phyloP scores from a whole-genome alignment of 1,140 invertebrate genomes.

The Myzus persicae region DNA sequence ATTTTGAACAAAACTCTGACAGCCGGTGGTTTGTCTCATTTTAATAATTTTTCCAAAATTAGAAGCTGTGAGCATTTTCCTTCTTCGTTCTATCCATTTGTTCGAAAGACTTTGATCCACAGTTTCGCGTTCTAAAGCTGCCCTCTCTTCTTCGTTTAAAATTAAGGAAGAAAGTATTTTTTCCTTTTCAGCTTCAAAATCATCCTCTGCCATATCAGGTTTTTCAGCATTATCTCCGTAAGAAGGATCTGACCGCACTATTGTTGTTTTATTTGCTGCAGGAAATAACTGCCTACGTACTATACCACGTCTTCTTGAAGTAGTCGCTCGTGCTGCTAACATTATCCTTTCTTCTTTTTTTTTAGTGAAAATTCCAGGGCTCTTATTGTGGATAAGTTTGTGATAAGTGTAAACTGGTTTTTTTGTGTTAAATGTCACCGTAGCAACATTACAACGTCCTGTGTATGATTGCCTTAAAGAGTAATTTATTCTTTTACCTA shows the following conservation, averaged over 20 bases:
- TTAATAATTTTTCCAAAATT: slow-evolving; percentile 5
- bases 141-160: neutral
- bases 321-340: neutral
- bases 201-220: too few relatives aligned
- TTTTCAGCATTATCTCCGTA: neutral
- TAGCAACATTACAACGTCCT: neutral
- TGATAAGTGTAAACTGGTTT: too few relatives aligned
- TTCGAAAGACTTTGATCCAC: neutral
- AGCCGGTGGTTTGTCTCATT: neutral
- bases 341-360: neutral
- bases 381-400: too few relatives aligned
- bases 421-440: neutral
- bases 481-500: slow-evolving; percentile 1
- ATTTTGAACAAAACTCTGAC: neutral
- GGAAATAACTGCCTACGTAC: neutral
- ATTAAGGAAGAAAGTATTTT: neutral
- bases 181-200: neutral
- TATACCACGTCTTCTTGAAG: neutral
- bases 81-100: neutral
- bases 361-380: too few relatives aligned
- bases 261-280: neutral
- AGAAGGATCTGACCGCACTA: neutral
- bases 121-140: too few relatives aligned
- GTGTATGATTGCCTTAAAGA: neutral
- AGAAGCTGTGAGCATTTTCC: neutral